Base-by-base conservation (phyloP, 1,140 invertebrate species). In the Cherax quadricarinatus region DNA sequence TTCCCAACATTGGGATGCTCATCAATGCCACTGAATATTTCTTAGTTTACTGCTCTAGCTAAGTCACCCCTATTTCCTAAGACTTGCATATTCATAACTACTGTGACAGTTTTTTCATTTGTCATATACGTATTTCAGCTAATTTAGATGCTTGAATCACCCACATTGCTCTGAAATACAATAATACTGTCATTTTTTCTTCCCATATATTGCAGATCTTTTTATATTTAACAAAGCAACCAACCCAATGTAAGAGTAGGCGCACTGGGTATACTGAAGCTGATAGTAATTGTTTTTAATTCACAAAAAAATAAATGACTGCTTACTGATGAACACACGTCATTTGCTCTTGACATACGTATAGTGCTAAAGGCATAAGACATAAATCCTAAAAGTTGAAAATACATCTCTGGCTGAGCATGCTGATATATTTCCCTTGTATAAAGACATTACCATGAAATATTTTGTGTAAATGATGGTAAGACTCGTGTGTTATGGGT, bases 21-120 rank as follows among this genome's bases (percentile, higher is more conserved):
- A 75, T 60, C 53, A 85, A 84, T 78, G 73, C 88, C 81, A 85
- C 60, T 24, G 49, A 84, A 90, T 60, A 75, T 78, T 73, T 79
- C 24, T 89, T 53, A 75, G 70, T 78, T 84, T 84, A 14, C 48
- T 53, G 51, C 81, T 21, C 48, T 49, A 70, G 60, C 81, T 78
- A 70, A 51, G 66, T 78, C 82, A 84, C 70, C 30, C 83, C 24
- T 49, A 62, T 49, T 66, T 49, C 57, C 83, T 49, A 48, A 49
- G 24, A 7, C 30, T 49, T 88, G 53, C 41, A 48, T 7, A 70
- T 57, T 75, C 62, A 53, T 24, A 78, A 21, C 16, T 87, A 14
- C 21, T 14, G 30, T 49, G 48, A 66, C 4, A 70, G 21, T 30
- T 48, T 62, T 85, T 14, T 41, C 51, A 49, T 81, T 81, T 30